phyloP scores from a whole-genome alignment of 2,888 invertebrate genomes.

The Melanargia galathea region DNA sequence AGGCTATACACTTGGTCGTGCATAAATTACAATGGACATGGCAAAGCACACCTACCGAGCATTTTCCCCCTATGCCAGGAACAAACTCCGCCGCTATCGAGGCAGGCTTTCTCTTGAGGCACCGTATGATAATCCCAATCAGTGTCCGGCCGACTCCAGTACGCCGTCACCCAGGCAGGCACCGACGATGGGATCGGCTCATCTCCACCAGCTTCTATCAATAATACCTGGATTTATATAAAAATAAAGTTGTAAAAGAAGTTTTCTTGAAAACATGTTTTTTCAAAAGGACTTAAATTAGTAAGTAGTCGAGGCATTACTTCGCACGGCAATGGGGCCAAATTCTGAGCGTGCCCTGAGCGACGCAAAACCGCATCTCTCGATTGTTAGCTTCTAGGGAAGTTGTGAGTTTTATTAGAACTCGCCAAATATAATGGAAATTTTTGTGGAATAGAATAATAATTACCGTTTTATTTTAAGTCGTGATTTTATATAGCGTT shows the following conservation, averaged over 20 bases:
- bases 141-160: constrained; percentile 82
- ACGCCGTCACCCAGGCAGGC: constrained; percentile 87
- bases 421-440: too few species aligned
- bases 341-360: too few species aligned
- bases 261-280: background rate
- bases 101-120: constrained; percentile 84
- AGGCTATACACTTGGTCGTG: too few species aligned
- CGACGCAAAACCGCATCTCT: too few species aligned
- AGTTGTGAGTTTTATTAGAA: too few species aligned
- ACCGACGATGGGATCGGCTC: constrained; percentile 84
- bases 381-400: too few species aligned
- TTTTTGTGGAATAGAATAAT: too few species aligned
- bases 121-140: constrained; percentile 87
- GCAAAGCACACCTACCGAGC: constrained; percentile 74
- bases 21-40: background rate
- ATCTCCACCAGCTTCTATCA: constrained; percentile 88
- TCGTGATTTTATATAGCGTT: too few species aligned
- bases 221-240: constrained; percentile 77
- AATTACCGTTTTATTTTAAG: too few species aligned
- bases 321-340: too few species aligned
- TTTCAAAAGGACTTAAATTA: too few species aligned
- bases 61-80: constrained; percentile 88
- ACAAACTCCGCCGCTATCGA: constrained; percentile 80
- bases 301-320: too few species aligned
- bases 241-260: background rate